These are phyloP conservation scores for Petrocephalus microphthalmus DNA, from an alignment of 2,113 vertebrate genomes.

Conservation along the genomic window DNA sequence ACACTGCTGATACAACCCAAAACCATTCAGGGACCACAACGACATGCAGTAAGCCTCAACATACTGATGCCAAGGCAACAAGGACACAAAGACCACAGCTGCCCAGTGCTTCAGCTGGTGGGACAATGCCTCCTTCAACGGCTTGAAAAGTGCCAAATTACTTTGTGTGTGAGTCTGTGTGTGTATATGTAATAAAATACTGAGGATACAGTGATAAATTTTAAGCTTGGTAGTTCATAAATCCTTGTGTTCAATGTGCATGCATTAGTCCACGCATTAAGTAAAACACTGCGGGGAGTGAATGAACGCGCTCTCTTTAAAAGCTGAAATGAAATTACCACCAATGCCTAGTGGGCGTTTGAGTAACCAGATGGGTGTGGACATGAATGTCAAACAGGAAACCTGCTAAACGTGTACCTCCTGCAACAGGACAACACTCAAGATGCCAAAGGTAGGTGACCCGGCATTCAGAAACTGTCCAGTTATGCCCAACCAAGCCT, in stretches of 20 bases:
- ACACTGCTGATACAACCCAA: neutral
- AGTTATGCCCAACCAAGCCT: neutral
- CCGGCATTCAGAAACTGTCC: neutral
- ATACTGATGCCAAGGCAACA: neutral
- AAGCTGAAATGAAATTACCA: neutral
- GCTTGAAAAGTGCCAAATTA: neutral
- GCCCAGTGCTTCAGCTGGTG: neutral
- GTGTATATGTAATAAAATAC: neutral
- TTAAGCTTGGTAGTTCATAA: neutral
- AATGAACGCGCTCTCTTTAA: neutral
- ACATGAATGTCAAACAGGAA: neutral
- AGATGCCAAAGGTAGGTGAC: neutral
- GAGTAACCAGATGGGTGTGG: neutral
- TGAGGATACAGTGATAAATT: neutral
- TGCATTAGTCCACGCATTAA: neutral
- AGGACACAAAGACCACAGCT: neutral
- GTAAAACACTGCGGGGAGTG: neutral
- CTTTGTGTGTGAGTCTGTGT: no score
- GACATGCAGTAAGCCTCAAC: neutral
- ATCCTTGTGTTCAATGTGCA: neutral
- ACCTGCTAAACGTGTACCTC: neutral
- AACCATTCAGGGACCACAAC: neutral
- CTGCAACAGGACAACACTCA: neutral
- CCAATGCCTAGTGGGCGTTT: neutral
- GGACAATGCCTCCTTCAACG: neutral